Conservation (phyloP, 2,113 vertebrate genomes). For the Pseudorasbora parva region DNA sequence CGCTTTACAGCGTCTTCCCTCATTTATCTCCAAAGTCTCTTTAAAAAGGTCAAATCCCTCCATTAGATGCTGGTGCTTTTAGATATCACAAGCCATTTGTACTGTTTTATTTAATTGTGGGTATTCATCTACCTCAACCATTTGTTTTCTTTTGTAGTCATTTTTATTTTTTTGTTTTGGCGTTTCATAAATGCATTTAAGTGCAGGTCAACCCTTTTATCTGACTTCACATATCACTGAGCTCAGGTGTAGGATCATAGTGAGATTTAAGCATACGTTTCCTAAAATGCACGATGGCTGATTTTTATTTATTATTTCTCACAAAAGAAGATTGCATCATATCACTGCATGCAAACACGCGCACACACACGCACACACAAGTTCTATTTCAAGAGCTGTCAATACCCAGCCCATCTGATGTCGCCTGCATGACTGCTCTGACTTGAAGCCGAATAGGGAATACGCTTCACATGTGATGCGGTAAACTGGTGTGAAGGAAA, state of each 20-base stretch:
- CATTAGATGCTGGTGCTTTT: constrained; percentile 38
- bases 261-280: not conserved
- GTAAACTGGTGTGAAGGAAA: not conserved
- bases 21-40: constrained; percentile 38
- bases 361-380: not conserved
- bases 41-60: constrained; percentile 50
- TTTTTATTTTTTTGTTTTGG: not conserved
- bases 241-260: not conserved
- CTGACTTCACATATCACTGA: not conserved
- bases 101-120: not conserved
- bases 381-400: constrained; percentile 44
- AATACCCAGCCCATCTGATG: constrained; percentile 29
- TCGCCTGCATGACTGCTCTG: constrained; percentile 26
- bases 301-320: not conserved
- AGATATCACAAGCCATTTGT: constrained; percentile 1
- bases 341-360: not conserved
- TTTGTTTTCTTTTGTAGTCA: not conserved
- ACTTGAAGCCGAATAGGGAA: constrained; percentile 28
- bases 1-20: constrained; percentile 18
- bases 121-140: not conserved
- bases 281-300: not conserved
- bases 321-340: not conserved
- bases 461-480: constrained; percentile 16
- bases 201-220: not conserved
- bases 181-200: constrained; percentile 13